Conservation (phyloP, 2,113 vertebrate species). For the Calyptomena viridis region DNA sequence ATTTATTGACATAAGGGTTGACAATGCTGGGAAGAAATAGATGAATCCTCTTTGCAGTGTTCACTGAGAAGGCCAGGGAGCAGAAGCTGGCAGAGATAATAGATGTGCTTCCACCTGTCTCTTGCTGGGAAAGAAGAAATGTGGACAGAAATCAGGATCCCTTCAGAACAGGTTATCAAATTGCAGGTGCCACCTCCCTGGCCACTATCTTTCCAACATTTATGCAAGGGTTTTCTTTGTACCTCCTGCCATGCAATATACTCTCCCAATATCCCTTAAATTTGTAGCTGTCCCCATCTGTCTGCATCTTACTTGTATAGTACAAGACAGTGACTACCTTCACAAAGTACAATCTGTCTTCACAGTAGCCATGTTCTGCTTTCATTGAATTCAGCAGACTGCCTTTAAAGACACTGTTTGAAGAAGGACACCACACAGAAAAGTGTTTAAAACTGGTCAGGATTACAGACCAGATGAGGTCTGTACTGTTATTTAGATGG, state of each 20-base stretch:
- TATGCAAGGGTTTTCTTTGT: not conserved
- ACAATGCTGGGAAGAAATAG: not conserved
- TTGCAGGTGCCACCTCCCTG: not conserved
- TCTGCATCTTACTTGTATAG: not conserved
- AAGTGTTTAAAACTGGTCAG: not conserved
- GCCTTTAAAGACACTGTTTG: not conserved
- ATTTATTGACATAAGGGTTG: constrained; percentile 52
- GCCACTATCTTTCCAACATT: not conserved
- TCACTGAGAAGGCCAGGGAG: not conserved
- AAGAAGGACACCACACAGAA: not conserved
- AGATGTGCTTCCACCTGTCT: not conserved
- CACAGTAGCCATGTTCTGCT: not conserved
- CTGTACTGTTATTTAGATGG: not conserved
- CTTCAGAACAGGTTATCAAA: not conserved
- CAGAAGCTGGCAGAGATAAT: constrained; percentile 22
- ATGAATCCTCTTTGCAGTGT: not conserved
- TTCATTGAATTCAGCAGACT: not conserved
- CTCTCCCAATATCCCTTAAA: not conserved
- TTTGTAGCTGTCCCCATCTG: not conserved
- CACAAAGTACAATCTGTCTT: not conserved
- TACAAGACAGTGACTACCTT: not conserved
- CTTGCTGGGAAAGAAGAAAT: not conserved
- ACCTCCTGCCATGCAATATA: not conserved
- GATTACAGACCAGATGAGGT: not conserved
- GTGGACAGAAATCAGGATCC: not conserved